Percentiles rank a stretch among this genome's conserved stretches.
Evolutionary conservation across 2,888 invertebrate genomes (phyloP).

Genomic region (Agriopis leucophaearia): DNA sequence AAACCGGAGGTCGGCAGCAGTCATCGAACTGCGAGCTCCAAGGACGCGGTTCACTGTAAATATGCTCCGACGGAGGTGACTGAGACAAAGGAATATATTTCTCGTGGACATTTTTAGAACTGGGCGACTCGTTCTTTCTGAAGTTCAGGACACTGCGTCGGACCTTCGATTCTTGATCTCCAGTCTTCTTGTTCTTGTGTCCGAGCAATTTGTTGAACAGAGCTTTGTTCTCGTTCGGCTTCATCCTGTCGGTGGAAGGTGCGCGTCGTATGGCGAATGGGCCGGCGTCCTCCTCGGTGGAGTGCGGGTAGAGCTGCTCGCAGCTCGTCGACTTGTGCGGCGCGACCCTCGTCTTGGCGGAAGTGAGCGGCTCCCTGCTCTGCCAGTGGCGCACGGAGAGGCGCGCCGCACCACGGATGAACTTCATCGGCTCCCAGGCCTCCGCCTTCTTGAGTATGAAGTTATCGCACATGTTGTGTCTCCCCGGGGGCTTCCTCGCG

Average conservation of each 20-base stretch:
- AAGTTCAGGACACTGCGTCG: conserved; percentile 79
- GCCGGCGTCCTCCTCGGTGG: conserved; percentile 69
- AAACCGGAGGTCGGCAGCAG: conserved; percentile 78
- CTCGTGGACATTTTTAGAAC: conserved; percentile 76
- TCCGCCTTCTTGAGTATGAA: conserved; percentile 86
- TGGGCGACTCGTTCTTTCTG: conserved; percentile 69
- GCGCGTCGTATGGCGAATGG: conserved; percentile 77
- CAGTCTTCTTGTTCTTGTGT: conserved; percentile 76
- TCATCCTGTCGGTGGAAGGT: conserved; percentile 82
- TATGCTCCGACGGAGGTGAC: conserved; percentile 71
- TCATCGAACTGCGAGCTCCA: conserved; percentile 74
- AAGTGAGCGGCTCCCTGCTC: conserved; percentile 78
- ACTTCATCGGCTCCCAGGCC: conserved; percentile 82
- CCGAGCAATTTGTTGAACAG: conserved; percentile 80
- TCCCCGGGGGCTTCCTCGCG: conserved; percentile 75
- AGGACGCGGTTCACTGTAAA: conserved; percentile 79
- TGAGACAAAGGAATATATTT: conserved; percentile 80
- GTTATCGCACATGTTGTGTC: conserved; percentile 78
- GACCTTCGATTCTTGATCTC: conserved; percentile 71
- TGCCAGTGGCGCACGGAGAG: conserved; percentile 86
- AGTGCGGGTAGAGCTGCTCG: conserved; percentile 80
- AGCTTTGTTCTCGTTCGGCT: conserved; percentile 76
- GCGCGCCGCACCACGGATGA: conserved; percentile 79
- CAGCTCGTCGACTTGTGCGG: conserved; percentile 82
- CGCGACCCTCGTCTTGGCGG: conserved; percentile 70